Evolutionary conservation across 1,140 invertebrate genomes (phyloP), one percentile per base, ranked within the genome.

Genomic region (Gerris buenoi): DNA sequence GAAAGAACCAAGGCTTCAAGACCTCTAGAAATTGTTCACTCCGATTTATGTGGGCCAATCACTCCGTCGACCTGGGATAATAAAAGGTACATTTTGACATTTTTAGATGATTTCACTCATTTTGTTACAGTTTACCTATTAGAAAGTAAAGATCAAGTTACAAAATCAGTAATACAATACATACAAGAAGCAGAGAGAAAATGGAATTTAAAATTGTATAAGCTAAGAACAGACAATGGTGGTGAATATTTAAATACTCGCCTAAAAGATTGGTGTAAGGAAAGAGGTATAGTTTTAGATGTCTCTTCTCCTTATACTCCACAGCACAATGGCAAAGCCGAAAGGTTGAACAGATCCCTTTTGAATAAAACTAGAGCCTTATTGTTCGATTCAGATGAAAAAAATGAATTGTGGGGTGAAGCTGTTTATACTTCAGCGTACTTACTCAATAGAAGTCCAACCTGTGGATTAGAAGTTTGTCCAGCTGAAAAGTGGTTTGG

Each of bases 191-290:
- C 76, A 5, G 71, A 77, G 66, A 77, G 73, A 63, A 73, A 79
- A 71, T 70, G 71, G 25, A 67, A 70, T 65, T 65, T 56, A 15
- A 68, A 68, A 64, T 74, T 78, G 61, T 75, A 74, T 66, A 67
- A 23, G 27, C 29, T 79, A 1, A 74, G 75, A 62, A 73, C 71
- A 60, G 79, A 80, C 63, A 80, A 80, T 71, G 79, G 78, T 2
- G 72, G 26, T 18, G 79, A 80, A 69, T 79, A 77, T 70, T 26
- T 72, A 0, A 78, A 73, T 64, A 68, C 70, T 18, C 64, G 71
- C 0, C 76, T 80, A 66, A 68, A 73, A 29, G 28, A 68, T 2
- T 78, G 70, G 28, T 67, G 78, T 1, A 70, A 68, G 18, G 68
- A 69, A 3, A 26, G 63, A 15, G 75, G 77, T 1, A 79, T 80